phyloP scores from a whole-genome alignment of 2,797 vertebrate species.

The Hylomyscus alleni region DNA sequence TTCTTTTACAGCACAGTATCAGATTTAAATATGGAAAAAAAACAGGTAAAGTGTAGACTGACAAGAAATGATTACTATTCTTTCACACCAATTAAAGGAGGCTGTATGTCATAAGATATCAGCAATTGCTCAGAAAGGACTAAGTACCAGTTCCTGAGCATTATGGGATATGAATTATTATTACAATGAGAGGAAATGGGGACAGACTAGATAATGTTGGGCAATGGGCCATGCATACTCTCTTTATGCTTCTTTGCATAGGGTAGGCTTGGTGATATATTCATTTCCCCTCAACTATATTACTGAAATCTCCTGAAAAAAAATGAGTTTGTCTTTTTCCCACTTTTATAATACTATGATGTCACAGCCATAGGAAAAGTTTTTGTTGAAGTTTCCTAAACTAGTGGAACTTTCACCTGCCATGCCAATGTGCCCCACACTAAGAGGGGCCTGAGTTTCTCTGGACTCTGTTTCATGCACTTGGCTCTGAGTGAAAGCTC shows the following conservation, averaged over 20 bases:
- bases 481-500: background rate
- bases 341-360: background rate
- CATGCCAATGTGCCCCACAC: background rate
- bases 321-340: background rate
- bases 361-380: background rate
- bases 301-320: background rate
- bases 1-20: background rate
- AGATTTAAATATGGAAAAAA: constrained; percentile 1
- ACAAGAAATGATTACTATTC: background rate
- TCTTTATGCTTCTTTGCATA: background rate
- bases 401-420: background rate
- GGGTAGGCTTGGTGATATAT: background rate
- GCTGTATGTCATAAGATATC: background rate
- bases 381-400: background rate
- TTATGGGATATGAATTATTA: background rate
- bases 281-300: background rate
- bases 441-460: background rate
- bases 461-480: background rate
- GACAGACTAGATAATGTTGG: background rate
- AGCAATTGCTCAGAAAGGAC: background rate
- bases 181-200: background rate
- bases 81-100: background rate
- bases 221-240: background rate
- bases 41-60: background rate
- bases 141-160: background rate